Conservation (phyloP, 2,113 vertebrate species). For the Tautogolabrus adspersus region DNA sequence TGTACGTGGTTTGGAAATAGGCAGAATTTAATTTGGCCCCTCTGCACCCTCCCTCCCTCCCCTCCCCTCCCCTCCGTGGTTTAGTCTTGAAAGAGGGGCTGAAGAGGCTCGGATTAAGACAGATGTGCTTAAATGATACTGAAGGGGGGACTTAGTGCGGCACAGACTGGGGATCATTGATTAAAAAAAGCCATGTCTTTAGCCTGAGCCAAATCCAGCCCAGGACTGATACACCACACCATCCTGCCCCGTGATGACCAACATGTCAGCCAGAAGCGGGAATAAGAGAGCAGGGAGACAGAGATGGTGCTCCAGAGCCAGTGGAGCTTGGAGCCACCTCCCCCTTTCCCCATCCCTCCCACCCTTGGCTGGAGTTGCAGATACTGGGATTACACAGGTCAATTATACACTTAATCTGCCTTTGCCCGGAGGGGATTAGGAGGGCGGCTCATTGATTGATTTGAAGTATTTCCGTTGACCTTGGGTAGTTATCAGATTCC, state of each 20-base stretch:
- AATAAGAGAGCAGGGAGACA: constrained; percentile 12
- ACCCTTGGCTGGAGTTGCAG: constrained; percentile 84
- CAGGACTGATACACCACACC: constrained; percentile 80
- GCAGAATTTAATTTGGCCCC: constrained; percentile 88
- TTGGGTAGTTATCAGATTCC: constrained; percentile 93
- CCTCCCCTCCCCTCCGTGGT: constrained; percentile 48
- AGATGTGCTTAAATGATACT: constrained; percentile 92
- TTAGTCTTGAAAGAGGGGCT: constrained; percentile 92
- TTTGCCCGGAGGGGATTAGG: constrained; percentile 88
- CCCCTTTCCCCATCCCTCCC: constrained; percentile 58
- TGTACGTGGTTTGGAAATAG: constrained; percentile 6
- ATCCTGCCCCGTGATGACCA: constrained; percentile 24
- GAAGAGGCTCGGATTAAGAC: constrained; percentile 95
- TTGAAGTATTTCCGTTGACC: constrained; percentile 93
- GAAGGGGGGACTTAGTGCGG: constrained; percentile 86
- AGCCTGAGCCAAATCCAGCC: constrained; percentile 90
- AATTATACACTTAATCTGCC: constrained; percentile 99
- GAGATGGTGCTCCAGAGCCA: constrained; percentile 23
- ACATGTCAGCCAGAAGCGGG: constrained; percentile 6
- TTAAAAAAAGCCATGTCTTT: constrained; percentile 96
- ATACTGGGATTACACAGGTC: constrained; percentile 97
- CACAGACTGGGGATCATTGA: constrained; percentile 90
- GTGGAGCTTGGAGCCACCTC: not conserved
- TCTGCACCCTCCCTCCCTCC: constrained; percentile 9
- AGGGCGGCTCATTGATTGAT: constrained; percentile 91